Conservation (phyloP, 2,113 vertebrate genomes). For the Sterrhoptilus dennistouni region DNA sequence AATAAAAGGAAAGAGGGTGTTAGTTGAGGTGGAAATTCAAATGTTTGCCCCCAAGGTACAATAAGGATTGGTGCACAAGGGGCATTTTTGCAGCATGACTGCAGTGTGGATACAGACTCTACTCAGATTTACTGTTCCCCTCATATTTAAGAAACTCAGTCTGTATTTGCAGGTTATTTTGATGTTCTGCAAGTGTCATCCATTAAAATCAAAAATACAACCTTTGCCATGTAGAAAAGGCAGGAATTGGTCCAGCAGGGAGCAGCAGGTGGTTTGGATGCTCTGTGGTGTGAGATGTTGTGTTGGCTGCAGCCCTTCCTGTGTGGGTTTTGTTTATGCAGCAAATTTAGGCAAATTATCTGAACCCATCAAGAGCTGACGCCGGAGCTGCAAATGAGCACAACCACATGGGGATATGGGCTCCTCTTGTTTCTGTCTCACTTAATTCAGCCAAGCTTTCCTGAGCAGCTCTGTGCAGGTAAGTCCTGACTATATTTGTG, state of each 20-base stretch:
- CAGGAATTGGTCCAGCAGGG: neutral
- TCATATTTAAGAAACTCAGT: neutral
- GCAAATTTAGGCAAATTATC: constrained; percentile 14
- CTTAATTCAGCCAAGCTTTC: neutral
- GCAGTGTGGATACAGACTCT: neutral
- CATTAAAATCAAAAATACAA: neutral
- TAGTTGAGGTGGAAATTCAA: neutral
- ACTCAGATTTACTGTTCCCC: constrained; percentile 4
- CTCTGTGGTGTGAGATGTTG: neutral
- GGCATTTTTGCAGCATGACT: neutral
- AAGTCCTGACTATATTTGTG: neutral
- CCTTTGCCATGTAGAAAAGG: neutral
- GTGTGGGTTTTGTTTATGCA: constrained; percentile 32
- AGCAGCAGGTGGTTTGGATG: neutral
- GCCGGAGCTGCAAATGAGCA: neutral
- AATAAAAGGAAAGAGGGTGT: neutral
- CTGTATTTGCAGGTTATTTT: neutral
- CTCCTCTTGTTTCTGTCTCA: neutral
- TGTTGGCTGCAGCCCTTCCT: constrained; percentile 13
- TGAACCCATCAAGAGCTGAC: neutral
- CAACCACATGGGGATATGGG: neutral
- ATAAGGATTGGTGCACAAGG: neutral
- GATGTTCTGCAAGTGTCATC: neutral
- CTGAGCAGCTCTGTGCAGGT: neutral
- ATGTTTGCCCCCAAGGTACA: neutral